Conservation (phyloP, 2,113 vertebrate genomes). For the rat (Rattus norvegicus) region GRCr8 NC_086020.1:200356001-200356500, state of each 20-base stretch:
- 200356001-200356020: not conserved
- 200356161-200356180: not conserved
- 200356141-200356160: not conserved
- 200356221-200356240: not conserved
- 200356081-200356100: not conserved
- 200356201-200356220: no score
- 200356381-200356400: constrained; percentile 2
- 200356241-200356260: not conserved
- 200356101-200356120: not conserved
- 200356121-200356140: not conserved
- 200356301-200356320: not conserved
- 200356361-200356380: not conserved
- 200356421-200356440: not conserved
- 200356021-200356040: not conserved
- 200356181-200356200: not conserved
- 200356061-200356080: not conserved
- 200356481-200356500: not conserved
- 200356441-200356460: not conserved
- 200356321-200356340: not conserved
- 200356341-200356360: not conserved
- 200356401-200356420: not conserved
- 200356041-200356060: not conserved
- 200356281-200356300: not conserved
- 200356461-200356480: not conserved
- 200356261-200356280: not conserved